Evolutionary conservation across 2,797 vertebrate genomes (phyloP).

Genomic region (Acanthiza pusilla): DNA sequence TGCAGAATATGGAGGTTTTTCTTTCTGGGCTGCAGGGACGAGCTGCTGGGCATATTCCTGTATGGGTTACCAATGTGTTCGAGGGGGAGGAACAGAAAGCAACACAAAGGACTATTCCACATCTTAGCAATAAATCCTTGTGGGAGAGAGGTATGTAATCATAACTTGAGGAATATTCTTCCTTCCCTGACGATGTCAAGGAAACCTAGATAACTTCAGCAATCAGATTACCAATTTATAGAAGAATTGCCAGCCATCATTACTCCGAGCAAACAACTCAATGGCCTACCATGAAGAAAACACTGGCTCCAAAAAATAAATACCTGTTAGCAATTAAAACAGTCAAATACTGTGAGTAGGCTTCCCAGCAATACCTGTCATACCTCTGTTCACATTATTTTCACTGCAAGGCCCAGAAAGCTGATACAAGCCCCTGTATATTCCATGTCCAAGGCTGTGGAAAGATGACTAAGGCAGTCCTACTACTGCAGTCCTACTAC

Average conservation of each 20-base stretch:
- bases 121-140: not conserved
- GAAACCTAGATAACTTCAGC: not conserved
- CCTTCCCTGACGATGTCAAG: not conserved
- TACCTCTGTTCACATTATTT: not conserved
- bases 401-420: not conserved
- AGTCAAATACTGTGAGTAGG: not conserved
- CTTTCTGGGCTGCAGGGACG: not conserved
- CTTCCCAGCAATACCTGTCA: no score
- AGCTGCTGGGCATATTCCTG: not conserved
- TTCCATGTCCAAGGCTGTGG: not conserved
- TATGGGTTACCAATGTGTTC: not conserved
- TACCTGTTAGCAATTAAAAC: not conserved
- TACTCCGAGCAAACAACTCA: not conserved
- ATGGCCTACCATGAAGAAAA: not conserved
- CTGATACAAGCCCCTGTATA: not conserved
- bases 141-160: not conserved
- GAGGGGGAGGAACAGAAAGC: not conserved
- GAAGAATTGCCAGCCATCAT: not conserved
- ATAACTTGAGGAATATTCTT: not conserved
- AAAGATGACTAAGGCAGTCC: not conserved
- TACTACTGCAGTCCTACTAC: fast-evolving
- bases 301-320: not conserved
- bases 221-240: not conserved
- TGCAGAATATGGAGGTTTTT: not conserved
- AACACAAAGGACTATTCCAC: not conserved